These are phyloP conservation scores for Caenorhabditis sp. DNA, from an alignment of 2,888 invertebrate species.

Conservation along the genomic window DNA sequence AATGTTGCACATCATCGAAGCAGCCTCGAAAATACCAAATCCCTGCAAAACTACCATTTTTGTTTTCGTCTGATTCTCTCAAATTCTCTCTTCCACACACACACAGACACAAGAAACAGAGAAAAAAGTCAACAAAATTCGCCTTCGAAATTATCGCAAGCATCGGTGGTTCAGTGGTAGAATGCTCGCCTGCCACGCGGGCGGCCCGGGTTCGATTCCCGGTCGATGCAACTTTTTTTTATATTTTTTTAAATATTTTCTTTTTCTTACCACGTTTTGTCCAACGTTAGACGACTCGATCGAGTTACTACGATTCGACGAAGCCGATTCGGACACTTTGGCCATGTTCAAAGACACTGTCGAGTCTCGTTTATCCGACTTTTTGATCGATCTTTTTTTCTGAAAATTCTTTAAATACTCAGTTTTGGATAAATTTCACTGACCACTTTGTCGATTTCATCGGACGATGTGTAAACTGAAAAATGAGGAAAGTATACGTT, in stretches of 20 bases:
- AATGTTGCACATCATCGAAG: conserved; percentile 12
- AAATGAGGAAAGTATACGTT: too few species aligned
- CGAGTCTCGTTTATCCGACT: not conserved
- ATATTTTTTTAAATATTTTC: conserved; percentile 1
- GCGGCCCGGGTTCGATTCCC: conserved; percentile 66
- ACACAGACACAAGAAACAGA: too few species aligned
- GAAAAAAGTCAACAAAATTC: not conserved
- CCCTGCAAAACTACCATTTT: not conserved
- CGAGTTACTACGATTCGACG: not conserved
- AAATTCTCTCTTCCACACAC: not conserved
- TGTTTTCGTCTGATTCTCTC: not conserved
- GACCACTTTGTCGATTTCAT: not conserved
- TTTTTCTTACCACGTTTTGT: not conserved
- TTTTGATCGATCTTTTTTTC: not conserved
- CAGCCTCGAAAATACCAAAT: conserved; percentile 8
- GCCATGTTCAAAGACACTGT: not conserved
- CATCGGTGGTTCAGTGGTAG: conserved; percentile 67
- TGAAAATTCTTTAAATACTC: not conserved
- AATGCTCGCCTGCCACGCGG: conserved; percentile 68
- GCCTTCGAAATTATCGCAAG: not conserved
- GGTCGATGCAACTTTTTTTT: conserved; percentile 55
- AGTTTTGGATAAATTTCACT: too few species aligned
- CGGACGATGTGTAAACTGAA: not conserved
- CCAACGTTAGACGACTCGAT: not conserved
- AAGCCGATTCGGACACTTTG: not conserved